Evolutionary conservation across 2,797 vertebrate species (phyloP).

Genomic region (Toxotes lorentzi): DNA sequence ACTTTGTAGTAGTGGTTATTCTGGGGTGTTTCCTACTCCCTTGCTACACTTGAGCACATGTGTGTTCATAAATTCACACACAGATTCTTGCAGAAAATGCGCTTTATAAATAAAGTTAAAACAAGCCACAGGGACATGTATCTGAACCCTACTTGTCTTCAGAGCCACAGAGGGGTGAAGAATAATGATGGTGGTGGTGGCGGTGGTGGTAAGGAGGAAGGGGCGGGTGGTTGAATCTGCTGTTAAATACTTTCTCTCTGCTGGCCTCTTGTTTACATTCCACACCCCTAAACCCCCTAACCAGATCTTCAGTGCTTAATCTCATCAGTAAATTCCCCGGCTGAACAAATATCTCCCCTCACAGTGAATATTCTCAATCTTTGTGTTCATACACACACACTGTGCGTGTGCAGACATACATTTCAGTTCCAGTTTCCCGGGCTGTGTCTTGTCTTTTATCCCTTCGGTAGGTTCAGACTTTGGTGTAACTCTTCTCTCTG

Average conservation of each 20-base stretch:
- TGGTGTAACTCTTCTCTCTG: neutral
- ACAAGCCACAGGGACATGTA: neutral
- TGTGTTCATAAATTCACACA: constrained; percentile 4
- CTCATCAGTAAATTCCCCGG: constrained; percentile 72
- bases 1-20: neutral
- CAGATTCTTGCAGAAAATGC: constrained; percentile 10
- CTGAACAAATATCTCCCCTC: constrained; percentile 79
- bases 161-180: constrained; percentile 18
- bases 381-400: constrained; percentile 21
- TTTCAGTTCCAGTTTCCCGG: constrained; percentile 15
- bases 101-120: constrained; percentile 13
- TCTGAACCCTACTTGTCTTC: constrained; percentile 19
- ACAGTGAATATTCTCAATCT: constrained; percentile 58
- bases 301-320: constrained; percentile 65
- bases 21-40: constrained; percentile 3
- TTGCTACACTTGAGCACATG: neutral
- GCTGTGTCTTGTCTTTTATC: constrained; percentile 14
- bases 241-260: constrained; percentile 45
- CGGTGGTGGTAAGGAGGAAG: neutral
- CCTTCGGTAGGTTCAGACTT: constrained; percentile 19
- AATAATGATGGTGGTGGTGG: constrained; percentile 27
- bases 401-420: neutral
- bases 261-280: constrained; percentile 77
- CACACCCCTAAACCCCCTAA: constrained; percentile 58
- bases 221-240: constrained; percentile 32